Evolutionary conservation across 2,113 vertebrate genomes (phyloP).

Genomic region (Rhinoptilus africanus): DNA sequence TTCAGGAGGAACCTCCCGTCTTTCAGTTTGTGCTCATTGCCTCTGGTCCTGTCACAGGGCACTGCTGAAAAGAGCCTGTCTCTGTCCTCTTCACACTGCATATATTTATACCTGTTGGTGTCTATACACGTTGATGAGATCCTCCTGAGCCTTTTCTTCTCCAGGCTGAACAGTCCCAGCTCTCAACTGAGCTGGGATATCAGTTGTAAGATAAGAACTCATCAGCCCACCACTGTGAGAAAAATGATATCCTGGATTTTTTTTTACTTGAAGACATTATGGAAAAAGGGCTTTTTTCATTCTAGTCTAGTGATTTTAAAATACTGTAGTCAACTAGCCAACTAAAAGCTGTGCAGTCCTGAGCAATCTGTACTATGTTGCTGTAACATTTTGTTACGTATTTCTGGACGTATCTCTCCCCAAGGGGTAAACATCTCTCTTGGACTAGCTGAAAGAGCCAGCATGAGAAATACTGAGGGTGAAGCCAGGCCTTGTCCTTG

Average conservation of each 20-base stretch:
- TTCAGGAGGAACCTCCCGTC: background rate
- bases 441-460: background rate
- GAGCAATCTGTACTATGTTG: background rate
- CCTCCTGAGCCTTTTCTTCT: background rate
- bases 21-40: background rate
- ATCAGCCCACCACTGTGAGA: background rate
- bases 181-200: background rate
- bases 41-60: background rate
- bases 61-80: background rate
- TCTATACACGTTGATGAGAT: background rate
- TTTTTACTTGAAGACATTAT: background rate
- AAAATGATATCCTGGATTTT: background rate
- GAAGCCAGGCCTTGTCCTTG: background rate
- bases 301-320: background rate
- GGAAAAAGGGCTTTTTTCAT: background rate
- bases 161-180: background rate
- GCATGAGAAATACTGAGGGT: background rate
- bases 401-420: background rate
- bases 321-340: background rate
- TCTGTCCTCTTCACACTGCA: background rate
- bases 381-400: background rate
- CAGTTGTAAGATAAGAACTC: background rate
- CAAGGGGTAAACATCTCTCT: background rate
- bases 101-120: background rate
- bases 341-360: background rate